Evolutionary conservation across 1,140 invertebrate genomes (phyloP), one percentile per base, ranked within the genome.

Genomic region (Pseudachorutes palmiensis): DNA sequence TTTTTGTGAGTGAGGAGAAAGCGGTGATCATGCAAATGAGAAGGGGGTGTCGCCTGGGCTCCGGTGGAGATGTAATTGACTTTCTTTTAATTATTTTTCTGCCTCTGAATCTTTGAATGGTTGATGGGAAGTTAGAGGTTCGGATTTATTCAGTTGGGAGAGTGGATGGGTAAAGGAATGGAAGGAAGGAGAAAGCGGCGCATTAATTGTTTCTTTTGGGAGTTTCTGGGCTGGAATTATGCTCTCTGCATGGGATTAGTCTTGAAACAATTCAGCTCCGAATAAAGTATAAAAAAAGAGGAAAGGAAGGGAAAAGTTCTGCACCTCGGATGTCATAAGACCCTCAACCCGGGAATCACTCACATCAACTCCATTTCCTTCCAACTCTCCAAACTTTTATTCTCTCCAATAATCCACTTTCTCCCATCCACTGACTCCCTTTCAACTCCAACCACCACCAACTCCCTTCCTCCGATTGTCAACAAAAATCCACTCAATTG

Each of bases 11-110:
- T 70, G 64, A n/a, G n/a, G n/a, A n/a, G n/a, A n/a, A n/a, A 62
- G 65, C 63, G 67, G 65, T 67, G 69, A 73, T 73, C 67, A 73
- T 73, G 72, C 69, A 73, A 73, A 73, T 73, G 72, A 71, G 58
- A 48, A 67, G 66, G 55, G 71, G 68, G 66, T 70, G 68, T 70
- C 63, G 67, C 67, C 63, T 60, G 60, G 66, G 68, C 57, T 57
- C 71, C 60, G 71, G 71, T 70, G 66, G 68, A 67, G 66, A 69
- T 73, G 72, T 73, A 73, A 73, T 73, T 73, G 72, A 73, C 72
- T 73, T 73, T 73, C 72, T 73, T 73, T 73, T 73, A 73, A 73
- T 73, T 73, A 73, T 73, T 73, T 73, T 71, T 73, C 65, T 67
- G 48, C 65, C 67, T 48, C 65, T n/a, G 66, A 41, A 67, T 41